Base-by-base conservation (phyloP, 2,888 invertebrate genomes). In the Drosophila fungiperda region DNA sequence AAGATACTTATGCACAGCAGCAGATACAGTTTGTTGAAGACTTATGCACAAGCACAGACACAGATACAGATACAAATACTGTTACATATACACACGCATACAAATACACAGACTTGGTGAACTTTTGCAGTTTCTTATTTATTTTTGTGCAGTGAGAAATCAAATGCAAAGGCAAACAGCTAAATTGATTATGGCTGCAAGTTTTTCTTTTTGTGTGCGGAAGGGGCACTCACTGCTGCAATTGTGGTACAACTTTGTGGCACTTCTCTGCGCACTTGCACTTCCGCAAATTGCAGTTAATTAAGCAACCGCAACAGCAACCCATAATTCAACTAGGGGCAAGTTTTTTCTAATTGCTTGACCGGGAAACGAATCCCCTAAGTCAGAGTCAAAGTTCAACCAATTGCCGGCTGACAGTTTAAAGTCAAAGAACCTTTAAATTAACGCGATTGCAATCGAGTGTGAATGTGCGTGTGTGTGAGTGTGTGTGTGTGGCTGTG, bases 351-450 rank as follows among this genome's bases (percentile, higher is more conserved):
- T 83, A 85, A 85, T 89, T 89, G 84, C 84, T 55, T 40, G 62
- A 63, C 64, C 42, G 38, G 17, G 4, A n/a, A 54, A 53, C 33
- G 12, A n/a, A 35, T 36, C 29, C 26, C 17, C 29, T 38, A n/a
- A 68, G 82, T 78, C 84, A 82, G 66, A 84, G 85, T 82, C 89
- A 84, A 70, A 84, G 85, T 75, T 89, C 85, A 80, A 36, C 85
- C 89, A 89, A 85, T 89, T 85, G 89, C 52, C 60, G 53, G 50
- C 63, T 64, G 87, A 77, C 82, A 89, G 75, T 66, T 75, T 65
- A 54, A 69, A 83, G 87, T 79, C 89, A 79, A 73, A 66, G 85
- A 84, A 89, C 82, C 87, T 82, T 81, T 87, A 80, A 86, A 78
- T 83, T 83, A 77, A 57, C 38, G 35, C 57, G 38, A 58, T 61